Conservation (phyloP, 2,797 vertebrate species). For the Phoebastria nigripes region DNA sequence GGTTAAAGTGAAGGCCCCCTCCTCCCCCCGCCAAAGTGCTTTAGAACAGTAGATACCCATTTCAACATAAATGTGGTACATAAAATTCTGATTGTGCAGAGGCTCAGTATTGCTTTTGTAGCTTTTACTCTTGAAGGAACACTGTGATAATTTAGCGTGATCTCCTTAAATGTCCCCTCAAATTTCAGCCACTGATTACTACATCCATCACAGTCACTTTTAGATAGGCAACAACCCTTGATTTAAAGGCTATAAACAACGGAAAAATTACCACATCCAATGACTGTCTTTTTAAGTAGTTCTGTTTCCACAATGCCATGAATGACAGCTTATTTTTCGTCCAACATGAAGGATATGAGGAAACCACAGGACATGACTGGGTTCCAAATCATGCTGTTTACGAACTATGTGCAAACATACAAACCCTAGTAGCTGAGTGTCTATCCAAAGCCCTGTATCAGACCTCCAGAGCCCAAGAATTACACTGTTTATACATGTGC, state of each 20-base stretch:
- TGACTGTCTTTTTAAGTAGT: neutral
- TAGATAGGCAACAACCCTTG: neutral
- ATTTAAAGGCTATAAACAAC: neutral
- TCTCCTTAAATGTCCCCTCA: neutral
- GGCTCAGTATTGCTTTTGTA: neutral
- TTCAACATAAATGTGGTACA: neutral
- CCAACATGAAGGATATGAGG: neutral
- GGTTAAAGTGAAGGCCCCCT: neutral
- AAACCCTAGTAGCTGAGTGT: neutral
- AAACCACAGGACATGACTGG: conserved; percentile 29
- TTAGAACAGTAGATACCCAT: neutral
- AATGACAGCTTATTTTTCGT: conserved; percentile 25
- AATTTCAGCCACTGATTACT: conserved; percentile 1
- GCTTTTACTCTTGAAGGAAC: neutral
- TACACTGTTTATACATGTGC: neutral
- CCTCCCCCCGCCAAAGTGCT: neutral
- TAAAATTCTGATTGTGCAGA: neutral
- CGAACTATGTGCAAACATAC: neutral
- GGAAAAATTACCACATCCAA: neutral
- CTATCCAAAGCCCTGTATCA: neutral
- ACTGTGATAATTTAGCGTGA: neutral
- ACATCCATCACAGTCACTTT: neutral
- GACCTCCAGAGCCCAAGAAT: neutral
- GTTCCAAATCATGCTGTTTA: conserved; percentile 28
- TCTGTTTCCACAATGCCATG: neutral